These are phyloP conservation scores for Lasiurus cinereus DNA, from an alignment of 2,113 vertebrate genomes.

Conservation along the genomic window DNA sequence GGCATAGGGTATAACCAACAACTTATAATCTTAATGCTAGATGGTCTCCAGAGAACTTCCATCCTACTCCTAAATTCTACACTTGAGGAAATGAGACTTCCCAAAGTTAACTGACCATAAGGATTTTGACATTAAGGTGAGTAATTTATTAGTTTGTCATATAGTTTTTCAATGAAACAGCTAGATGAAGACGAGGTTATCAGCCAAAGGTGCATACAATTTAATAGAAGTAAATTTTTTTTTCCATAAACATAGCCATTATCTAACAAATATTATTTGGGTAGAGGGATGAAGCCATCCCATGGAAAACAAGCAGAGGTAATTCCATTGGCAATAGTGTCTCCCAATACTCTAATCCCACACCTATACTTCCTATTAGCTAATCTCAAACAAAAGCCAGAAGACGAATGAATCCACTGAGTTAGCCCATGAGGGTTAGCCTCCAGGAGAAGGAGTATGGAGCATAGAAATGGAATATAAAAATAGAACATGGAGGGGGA, in stretches of 20 bases:
- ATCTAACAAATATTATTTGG: not conserved
- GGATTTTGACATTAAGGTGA: not conserved
- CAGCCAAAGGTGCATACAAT: not conserved
- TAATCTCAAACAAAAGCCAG: not conserved
- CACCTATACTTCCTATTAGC: not conserved
- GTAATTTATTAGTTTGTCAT: slow-evolving; percentile 7
- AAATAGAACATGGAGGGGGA: not conserved
- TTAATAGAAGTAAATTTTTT: not conserved
- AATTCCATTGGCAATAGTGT: not conserved
- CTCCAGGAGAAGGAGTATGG: not conserved
- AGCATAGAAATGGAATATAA: not conserved
- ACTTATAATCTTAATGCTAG: not conserved
- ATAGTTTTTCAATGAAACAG: not conserved
- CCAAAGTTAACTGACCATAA: not conserved
- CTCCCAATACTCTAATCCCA: not conserved
- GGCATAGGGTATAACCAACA: not conserved
- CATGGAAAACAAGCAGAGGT: not conserved
- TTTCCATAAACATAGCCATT: not conserved
- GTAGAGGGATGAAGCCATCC: not conserved
- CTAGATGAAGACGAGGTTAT: not conserved
- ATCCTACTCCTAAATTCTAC: not conserved
- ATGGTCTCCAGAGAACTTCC: not conserved
- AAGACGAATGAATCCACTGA: not conserved
- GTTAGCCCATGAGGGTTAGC: not conserved
- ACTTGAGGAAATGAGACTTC: not conserved